Base-by-base conservation (phyloP, 2,888 invertebrate genomes). In the Gasteruption jaculator region DNA sequence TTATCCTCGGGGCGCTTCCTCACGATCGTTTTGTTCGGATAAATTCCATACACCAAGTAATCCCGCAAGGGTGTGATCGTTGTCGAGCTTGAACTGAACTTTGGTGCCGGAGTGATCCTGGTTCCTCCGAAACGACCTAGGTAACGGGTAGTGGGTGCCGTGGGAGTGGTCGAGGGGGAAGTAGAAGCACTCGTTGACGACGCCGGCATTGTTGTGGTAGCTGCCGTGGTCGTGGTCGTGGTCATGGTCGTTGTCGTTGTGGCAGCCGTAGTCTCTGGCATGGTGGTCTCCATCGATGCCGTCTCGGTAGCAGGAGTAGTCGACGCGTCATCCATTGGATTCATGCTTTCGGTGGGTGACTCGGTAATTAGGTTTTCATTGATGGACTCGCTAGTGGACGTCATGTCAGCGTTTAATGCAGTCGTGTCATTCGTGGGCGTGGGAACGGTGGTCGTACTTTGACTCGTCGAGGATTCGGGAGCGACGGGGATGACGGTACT, bases 1-100 rank as follows among this genome's bases (percentile, higher is more conserved):
- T 81, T 80, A 58, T 80, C 79, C 63, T 80, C 79, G 54, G 85
- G 83, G 55, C 82, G 77, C 73, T 85, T 85, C 71, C 84, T 79
- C 68, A 85, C 82, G 71, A 86, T 82, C 52, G 86, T 86, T 73
- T 84, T 85, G 69, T 86, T 86, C 48, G 85, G 83, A 57, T 85
- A 76, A 57, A 86, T 82, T 58, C 85, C 86, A 65, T 85, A 86
- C 54, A 86, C 79, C 50, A 81, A 78, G 63, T 82, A 86, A 73
- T 85, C 84, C 71, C 79, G 77, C 62, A 79, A 76, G 38, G 82
- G 81, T 12, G 59, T 56, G 14, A 49, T 60, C 3, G 58, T 61
- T 4, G 55, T 61, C 3, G 66, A 65, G 30, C 65, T 67, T 16
- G 60, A 49, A 30, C 63, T 65, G 48, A 63, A 60, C 34, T 60